Base-by-base conservation (phyloP, 2,888 invertebrate species). In the Tiphia femorata region DNA sequence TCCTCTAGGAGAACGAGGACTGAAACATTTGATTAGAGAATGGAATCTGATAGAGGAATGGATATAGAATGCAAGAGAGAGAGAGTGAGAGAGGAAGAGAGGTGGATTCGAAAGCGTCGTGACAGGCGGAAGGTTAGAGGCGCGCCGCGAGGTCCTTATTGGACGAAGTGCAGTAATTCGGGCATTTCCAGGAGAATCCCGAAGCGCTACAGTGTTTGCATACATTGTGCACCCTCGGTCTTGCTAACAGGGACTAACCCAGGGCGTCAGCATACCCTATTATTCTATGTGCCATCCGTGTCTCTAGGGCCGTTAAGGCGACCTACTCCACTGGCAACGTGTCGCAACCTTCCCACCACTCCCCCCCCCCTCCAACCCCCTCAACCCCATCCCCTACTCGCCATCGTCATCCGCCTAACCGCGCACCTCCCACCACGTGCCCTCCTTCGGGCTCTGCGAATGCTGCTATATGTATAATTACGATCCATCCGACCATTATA, bases 221-320 rank as follows among this genome's bases (percentile, higher is more conserved):
- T 77, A 78, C 74, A 75, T 72, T 72, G 75, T 70, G 69, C 66
- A 77, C 70, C 73, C 74, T 72, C 66, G 64, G 70, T 75, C 76
- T 73, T 61, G 66, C 72, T 77, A 77, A 77, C 76, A 70, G 72
- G 66, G 70, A 70, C 70, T 67, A 73, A 73, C 73, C 70, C 63
- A 35, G 65, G 58, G 62, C 69, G 58, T 61, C 55, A 56, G 65
- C 62, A 52, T 58, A 67, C 63, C 68, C 77, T 72, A 78, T 79
- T 79, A 79, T 77, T 78, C 76, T 70, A 77, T 69, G 71, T 75
- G 67, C 75, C 73, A 71, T 62, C 58, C 69, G 70, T 65, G 75
- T 73, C 76, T 76, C 76, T 68, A 70, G 76, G 69, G 75, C 73
- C 77, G 76, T 78, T 76, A 74, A 77, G 70, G 69, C 78, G 70